phyloP scores from a whole-genome alignment of 1,140 invertebrate species.

The Camponotus pennsylvanicus region DNA sequence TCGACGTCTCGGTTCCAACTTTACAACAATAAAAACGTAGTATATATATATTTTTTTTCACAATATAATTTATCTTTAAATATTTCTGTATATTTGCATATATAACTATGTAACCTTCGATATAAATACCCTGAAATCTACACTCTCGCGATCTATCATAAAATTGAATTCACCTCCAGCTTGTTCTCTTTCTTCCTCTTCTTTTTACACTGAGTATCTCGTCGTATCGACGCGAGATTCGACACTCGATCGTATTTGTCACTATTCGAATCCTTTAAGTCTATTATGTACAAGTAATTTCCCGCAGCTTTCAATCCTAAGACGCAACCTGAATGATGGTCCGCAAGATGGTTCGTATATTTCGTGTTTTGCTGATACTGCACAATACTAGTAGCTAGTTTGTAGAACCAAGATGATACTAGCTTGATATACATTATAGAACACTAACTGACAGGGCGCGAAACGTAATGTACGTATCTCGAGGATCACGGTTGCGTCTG shows the following conservation, averaged over 20 bases:
- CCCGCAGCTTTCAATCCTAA: constrained; percentile 15
- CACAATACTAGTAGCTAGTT: neutral
- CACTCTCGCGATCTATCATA: constrained; percentile 63
- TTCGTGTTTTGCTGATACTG: constrained; percentile 10
- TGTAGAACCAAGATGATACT: neutral
- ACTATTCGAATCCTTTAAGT: constrained; percentile 49
- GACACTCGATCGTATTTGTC: constrained; percentile 6
- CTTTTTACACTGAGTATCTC: constrained; percentile 47
- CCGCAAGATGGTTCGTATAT: neutral
- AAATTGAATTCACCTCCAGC: constrained; percentile 47
- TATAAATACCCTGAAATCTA: constrained; percentile 80
- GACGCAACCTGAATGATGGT: constrained; percentile 33
- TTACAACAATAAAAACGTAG: constrained; percentile 76
- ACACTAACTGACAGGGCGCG: constrained; percentile 20
- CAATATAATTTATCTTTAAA: constrained; percentile 74
- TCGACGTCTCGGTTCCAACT: constrained; percentile 54
- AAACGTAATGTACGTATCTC: neutral
- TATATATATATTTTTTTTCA: constrained; percentile 68
- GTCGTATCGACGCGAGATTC: constrained; percentile 44
- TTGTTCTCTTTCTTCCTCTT: neutral
- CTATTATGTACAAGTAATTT: constrained; percentile 73
- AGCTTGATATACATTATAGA: neutral
- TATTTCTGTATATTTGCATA: constrained; percentile 72
- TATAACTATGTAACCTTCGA: constrained; percentile 76
- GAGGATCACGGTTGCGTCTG: neutral